A percentile compares a stretch with the other conserved stretches of the same genome.
phyloP scores from a whole-genome alignment of 2,797 vertebrate genomes.

The Crocidura indochinensis region DNA sequence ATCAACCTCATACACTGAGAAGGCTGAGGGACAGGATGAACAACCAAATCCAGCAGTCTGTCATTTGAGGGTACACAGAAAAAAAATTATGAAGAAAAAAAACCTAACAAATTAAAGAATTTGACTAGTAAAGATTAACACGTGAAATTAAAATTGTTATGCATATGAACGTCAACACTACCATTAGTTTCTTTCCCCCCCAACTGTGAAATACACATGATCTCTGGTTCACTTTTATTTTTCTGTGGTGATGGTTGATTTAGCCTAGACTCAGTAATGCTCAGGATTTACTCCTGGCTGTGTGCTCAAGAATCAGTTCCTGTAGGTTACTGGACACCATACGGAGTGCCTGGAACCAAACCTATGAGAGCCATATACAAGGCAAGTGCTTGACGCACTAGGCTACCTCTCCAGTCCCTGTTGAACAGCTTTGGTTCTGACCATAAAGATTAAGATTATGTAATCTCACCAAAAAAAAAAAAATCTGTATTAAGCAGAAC shows the following conservation, averaged over 20 bases:
- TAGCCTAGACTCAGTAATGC: too few relatives aligned
- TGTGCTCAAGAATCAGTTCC: too few relatives aligned
- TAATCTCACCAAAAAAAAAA: background rate
- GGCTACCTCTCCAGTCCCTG: background rate
- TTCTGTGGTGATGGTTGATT: background rate
- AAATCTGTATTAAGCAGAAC: slow-evolving; percentile 4
- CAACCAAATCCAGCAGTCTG: slow-evolving; percentile 94
- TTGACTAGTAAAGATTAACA: slow-evolving; percentile 38
- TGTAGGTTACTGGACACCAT: too few relatives aligned
- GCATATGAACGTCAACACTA: background rate
- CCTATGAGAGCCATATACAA: too few relatives aligned
- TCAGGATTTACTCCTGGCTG: too few relatives aligned
- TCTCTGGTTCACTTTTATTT: too few relatives aligned
- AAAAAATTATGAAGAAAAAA: background rate
- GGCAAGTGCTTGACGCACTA: too few relatives aligned
- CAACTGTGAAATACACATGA: background rate
- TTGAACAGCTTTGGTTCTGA: background rate
- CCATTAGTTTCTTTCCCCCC: background rate
- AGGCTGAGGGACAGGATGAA: slow-evolving; percentile 91
- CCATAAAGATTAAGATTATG: background rate
- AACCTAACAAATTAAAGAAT: background rate
- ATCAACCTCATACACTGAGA: slow-evolving; percentile 80
- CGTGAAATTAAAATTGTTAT: slow-evolving; percentile 45
- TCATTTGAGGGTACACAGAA: slow-evolving; percentile 61
- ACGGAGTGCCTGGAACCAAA: too few relatives aligned